Percentiles rank a stretch among this genome's conserved stretches.
These are phyloP conservation scores for Spicauda simplicius DNA, from an alignment of 2,888 invertebrate species.

Conservation along the genomic window DNA sequence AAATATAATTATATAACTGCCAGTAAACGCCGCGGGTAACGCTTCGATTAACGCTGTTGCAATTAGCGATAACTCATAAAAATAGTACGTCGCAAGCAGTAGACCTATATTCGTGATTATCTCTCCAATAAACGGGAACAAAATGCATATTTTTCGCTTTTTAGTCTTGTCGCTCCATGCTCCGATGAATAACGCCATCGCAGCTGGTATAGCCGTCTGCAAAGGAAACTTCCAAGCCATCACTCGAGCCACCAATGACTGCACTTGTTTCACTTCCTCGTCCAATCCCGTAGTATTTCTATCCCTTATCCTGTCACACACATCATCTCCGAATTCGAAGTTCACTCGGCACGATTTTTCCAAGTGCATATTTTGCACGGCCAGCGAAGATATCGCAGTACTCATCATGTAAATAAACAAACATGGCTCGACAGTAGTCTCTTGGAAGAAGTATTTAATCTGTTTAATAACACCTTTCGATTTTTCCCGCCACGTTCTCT, in stretches of 20 bases:
- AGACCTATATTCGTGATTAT: conserved; percentile 81
- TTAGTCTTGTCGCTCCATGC: conserved; percentile 87
- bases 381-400: conserved; percentile 86
- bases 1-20: conserved; percentile 85
- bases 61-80: conserved; percentile 79
- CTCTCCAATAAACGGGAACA: conserved; percentile 84
- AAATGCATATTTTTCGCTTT: conserved; percentile 84
- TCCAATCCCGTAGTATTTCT: conserved; percentile 75
- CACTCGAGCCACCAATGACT: conserved; percentile 79
- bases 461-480: conserved; percentile 64
- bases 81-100: conserved; percentile 83
- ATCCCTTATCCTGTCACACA: conserved; percentile 79
- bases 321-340: conserved; percentile 74
- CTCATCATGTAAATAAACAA: conserved; percentile 87
- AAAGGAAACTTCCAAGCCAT: conserved; percentile 85
- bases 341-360: conserved; percentile 86
- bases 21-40: conserved; percentile 85
- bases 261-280: conserved; percentile 70
- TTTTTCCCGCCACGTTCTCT: conserved; percentile 64
- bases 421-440: conserved; percentile 87
- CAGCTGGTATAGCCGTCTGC: conserved; percentile 84
- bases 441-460: conserved; percentile 65
- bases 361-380: conserved; percentile 83
- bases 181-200: conserved; percentile 84
- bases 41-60: conserved; percentile 83